phyloP scores from a whole-genome alignment of 2,113 vertebrate genomes.

The Perccottus glenii region DNA sequence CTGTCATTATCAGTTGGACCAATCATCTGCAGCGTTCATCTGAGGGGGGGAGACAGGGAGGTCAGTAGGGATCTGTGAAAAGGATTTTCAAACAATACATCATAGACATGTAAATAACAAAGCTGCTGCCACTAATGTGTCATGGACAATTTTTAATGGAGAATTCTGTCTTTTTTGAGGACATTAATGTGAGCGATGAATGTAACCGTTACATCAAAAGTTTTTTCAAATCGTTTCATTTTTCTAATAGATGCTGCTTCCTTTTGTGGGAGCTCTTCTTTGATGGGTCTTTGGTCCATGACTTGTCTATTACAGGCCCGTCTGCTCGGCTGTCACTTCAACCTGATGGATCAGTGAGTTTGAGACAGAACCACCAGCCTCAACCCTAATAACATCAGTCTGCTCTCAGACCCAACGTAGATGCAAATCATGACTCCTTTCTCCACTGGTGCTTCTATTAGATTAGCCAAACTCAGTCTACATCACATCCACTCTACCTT shows the following conservation, averaged over 20 bases:
- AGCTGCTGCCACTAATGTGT: slow-evolving; percentile 42
- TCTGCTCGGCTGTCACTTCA: slow-evolving; percentile 59
- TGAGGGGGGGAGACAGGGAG: slow-evolving; percentile 36
- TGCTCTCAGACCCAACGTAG: slow-evolving; percentile 24
- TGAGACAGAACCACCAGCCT: slow-evolving; percentile 64
- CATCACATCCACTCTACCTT: slow-evolving; percentile 5
- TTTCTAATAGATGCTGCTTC: slow-evolving; percentile 4
- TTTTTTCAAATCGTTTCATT: slow-evolving; percentile 3
- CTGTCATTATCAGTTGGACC: slow-evolving; percentile 63
- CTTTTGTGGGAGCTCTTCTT: slow-evolving; percentile 35
- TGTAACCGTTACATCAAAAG: slow-evolving; percentile 23
- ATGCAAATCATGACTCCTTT: slow-evolving; percentile 47
- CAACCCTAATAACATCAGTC: slow-evolving; percentile 48
- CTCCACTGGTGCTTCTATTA: slow-evolving; percentile 31
- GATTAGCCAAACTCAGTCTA: slow-evolving; percentile 28
- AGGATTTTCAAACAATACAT: slow-evolving; percentile 58
- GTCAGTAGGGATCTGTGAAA: slow-evolving; percentile 58
- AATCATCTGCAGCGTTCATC: slow-evolving; percentile 40
- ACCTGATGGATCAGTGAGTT: slow-evolving; percentile 70
- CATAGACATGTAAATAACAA: slow-evolving; percentile 56
- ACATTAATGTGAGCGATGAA: slow-evolving; percentile 26
- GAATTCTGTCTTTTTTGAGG: slow-evolving; percentile 21
- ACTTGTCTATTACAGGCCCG: slow-evolving; percentile 67
- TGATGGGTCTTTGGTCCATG: slow-evolving; percentile 57
- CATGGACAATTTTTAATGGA: slow-evolving; percentile 43